A percentile compares a stretch with the other conserved stretches of the same genome.
Evolutionary conservation across 2,888 invertebrate species (phyloP).

Genomic region (Himalopsyche kuldschensis): DNA sequence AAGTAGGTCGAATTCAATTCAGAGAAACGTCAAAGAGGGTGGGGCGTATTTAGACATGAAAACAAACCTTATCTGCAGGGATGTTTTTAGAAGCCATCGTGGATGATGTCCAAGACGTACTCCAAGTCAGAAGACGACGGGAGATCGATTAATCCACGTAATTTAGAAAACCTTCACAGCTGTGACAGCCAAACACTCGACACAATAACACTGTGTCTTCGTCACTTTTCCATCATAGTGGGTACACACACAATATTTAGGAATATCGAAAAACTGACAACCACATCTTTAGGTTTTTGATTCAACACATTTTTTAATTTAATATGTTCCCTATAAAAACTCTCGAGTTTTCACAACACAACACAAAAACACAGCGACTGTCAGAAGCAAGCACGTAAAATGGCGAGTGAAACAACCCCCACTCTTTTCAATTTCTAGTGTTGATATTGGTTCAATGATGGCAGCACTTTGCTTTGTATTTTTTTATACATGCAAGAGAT

Average conservation of each 20-base stretch:
- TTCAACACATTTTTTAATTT: conserved; percentile 26
- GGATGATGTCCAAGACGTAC: conserved; percentile 12
- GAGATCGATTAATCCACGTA: conserved; percentile 38
- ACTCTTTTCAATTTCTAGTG: conserved; percentile 37
- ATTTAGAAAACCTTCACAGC: conserved; percentile 56
- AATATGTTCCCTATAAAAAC: neutral
- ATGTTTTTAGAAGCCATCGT: conserved; percentile 78
- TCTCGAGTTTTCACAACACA: conserved; percentile 54
- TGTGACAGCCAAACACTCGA: conserved; percentile 59
- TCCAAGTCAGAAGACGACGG: conserved; percentile 15
- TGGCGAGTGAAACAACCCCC: conserved; percentile 54
- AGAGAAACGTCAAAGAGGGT: conserved; percentile 13
- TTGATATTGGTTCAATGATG: neutral
- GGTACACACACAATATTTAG: conserved; percentile 46
- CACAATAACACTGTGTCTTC: conserved; percentile 58
- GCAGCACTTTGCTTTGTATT: neutral
- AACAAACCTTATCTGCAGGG: conserved; percentile 80
- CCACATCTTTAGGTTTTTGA: conserved; percentile 22
- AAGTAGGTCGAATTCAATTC: conserved; percentile 31
- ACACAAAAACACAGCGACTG: conserved; percentile 61
- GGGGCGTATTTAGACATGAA: conserved; percentile 22
- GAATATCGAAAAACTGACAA: conserved; percentile 19
- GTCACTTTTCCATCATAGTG: conserved; percentile 61
- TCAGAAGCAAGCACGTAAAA: conserved; percentile 60
- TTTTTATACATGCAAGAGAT: too few species aligned